Conservation (phyloP, 2,797 vertebrate species). For the Tragopan temminckii region DNA sequence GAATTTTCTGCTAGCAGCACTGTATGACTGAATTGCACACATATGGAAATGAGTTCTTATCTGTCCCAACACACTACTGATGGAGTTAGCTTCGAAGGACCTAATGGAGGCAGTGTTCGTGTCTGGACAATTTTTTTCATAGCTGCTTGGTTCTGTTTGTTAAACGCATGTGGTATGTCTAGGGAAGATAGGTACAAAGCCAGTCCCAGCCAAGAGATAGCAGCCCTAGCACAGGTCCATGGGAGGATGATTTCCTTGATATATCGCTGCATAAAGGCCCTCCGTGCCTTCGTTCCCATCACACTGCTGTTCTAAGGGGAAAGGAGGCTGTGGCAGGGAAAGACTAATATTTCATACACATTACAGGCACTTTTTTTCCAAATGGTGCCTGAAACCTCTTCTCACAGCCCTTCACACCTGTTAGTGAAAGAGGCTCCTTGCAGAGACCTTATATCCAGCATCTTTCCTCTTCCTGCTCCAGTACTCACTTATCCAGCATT, state of each 20-base stretch:
- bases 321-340: background rate
- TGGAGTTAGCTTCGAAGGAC: background rate
- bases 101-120: background rate
- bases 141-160: background rate
- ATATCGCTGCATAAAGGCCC: background rate
- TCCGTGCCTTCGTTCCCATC: background rate
- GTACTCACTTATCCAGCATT: background rate
- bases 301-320: background rate
- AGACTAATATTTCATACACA: background rate
- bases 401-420: background rate
- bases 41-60: slow-evolving; percentile 46
- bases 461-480: background rate
- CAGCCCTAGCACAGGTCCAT: background rate
- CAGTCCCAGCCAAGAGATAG: background rate
- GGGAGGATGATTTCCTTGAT: background rate
- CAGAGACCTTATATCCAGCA: background rate
- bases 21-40: background rate
- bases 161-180: background rate
- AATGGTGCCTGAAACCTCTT: background rate
- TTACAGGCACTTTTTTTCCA: background rate
- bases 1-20: background rate
- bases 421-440: background rate
- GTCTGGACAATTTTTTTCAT: background rate
- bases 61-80: background rate
- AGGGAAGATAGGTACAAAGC: background rate